Evolutionary conservation across 2,888 invertebrate species (phyloP), one percentile per base, ranked within the genome.

Genomic region (Epistrophella euchroma): DNA sequence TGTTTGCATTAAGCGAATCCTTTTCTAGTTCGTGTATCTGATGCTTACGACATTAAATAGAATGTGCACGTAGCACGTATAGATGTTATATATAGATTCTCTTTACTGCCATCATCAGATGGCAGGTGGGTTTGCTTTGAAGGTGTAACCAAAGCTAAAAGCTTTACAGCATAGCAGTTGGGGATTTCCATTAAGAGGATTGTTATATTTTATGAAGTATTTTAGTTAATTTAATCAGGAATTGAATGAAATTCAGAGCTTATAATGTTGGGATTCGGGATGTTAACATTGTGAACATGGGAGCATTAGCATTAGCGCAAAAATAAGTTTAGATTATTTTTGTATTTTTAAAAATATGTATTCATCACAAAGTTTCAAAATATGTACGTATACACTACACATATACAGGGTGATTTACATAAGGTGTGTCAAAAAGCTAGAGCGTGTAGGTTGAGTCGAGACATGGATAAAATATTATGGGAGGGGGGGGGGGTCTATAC

Each of bases 191-290:
- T 73, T 66, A 72, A 43, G 56, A 32, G 50, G 37, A 58, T 66
- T 68, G 50, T 56, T 64, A 45, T 43, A 58, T 47, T 66, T 58
- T 79, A 50, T 73, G 50, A 15, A n/a, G 22, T 47, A 35, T 66
- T 68, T 28, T 66, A 68, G 79, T 60, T 66, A 66, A 74, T 74
- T 74, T 68, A 80, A 32, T 58, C 58, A 40, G 55, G 45, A 72
- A 62, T 50, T 40, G 58, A 35, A 19, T 19, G 32, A 68, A 47
- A 22, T 28, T 19, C 15, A 55, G 56, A 35, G 4, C 22, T 50
- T 9, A 9, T 2, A 32, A 32, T 35, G 13, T 35, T 7, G n/a
- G 35, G 19, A 13, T 37, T 37, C 40, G 15, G 15, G 22, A 40
- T 28, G 45, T 64, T 45, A 28, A 28, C 22, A 32, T 3, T 19